These are phyloP conservation scores for Trimorus sp. DNA, from an alignment of 2,888 invertebrate genomes.

Conservation along the genomic window DNA sequence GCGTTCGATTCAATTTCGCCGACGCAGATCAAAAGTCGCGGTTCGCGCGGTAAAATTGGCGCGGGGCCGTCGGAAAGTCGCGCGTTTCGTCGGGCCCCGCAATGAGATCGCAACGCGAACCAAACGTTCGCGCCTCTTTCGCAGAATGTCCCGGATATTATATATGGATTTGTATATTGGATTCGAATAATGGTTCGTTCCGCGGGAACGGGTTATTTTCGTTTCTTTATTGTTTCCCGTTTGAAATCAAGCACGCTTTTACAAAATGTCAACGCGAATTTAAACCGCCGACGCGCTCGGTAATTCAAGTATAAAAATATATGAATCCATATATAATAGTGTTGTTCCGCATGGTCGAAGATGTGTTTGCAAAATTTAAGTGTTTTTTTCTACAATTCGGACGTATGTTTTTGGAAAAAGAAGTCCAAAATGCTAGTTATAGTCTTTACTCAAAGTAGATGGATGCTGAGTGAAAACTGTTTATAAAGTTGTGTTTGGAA, in stretches of 20 bases:
- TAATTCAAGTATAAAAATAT: conserved; percentile 37
- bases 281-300: background rate
- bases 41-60: conserved; percentile 33
- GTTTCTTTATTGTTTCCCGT: too few species aligned
- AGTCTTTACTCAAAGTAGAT: too few species aligned
- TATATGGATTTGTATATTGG: conserved; percentile 51
- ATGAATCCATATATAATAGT: conserved; percentile 52
- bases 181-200: background rate
- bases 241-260: too few species aligned
- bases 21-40: conserved; percentile 11
- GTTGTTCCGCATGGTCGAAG: background rate
- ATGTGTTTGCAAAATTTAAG: background rate
- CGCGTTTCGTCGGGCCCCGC: conserved; percentile 26
- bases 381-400: too few species aligned
- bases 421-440: too few species aligned
- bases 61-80: conserved; percentile 24
- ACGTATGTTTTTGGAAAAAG: too few species aligned
- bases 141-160: conserved; percentile 38
- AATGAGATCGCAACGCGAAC: conserved; percentile 53
- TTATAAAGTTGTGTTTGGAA: too few species aligned
- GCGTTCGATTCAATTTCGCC: background rate
- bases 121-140: conserved; percentile 32
- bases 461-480: too few species aligned
- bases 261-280: background rate
- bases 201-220: too few species aligned